Conservation (phyloP, 2,888 invertebrate species). For the Vannuccia rotundouncinata region DNA sequence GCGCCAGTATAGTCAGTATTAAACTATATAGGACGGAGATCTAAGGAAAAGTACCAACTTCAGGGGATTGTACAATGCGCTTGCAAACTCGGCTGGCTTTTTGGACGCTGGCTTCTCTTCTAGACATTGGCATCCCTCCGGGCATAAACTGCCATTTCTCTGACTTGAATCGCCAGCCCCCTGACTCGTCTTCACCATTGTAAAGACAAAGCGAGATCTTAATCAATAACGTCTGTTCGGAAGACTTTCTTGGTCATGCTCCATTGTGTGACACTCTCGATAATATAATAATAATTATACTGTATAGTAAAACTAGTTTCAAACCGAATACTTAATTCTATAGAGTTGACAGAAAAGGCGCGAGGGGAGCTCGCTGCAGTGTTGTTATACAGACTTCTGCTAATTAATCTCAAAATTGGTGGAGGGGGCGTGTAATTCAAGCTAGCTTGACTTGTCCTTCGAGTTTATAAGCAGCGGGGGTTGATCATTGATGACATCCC, state of each 20-base stretch:
- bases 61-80: not conserved
- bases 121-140: not conserved
- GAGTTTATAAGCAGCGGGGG: not conserved
- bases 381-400: not conserved
- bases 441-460: not conserved
- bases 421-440: not conserved
- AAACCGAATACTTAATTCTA: not conserved
- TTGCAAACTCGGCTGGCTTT: not conserved
- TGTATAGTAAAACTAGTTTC: not conserved
- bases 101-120: too few relatives aligned
- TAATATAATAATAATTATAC: not conserved
- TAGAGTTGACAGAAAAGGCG: not conserved
- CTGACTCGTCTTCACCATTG: not conserved
- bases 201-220: constrained; percentile 2
- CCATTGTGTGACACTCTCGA: not conserved
- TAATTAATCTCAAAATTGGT: constrained; percentile 14
- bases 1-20: too few relatives aligned
- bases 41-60: not conserved
- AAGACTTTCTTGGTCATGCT: not conserved
- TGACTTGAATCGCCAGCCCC: not conserved
- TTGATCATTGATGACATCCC: not conserved
- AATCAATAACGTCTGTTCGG: not conserved
- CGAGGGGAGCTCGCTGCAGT: not conserved
- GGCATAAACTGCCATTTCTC: not conserved
- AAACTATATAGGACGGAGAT: not conserved